Base-by-base conservation (phyloP, 1,140 invertebrate species). In the Druon quercuslanigerum region DNA sequence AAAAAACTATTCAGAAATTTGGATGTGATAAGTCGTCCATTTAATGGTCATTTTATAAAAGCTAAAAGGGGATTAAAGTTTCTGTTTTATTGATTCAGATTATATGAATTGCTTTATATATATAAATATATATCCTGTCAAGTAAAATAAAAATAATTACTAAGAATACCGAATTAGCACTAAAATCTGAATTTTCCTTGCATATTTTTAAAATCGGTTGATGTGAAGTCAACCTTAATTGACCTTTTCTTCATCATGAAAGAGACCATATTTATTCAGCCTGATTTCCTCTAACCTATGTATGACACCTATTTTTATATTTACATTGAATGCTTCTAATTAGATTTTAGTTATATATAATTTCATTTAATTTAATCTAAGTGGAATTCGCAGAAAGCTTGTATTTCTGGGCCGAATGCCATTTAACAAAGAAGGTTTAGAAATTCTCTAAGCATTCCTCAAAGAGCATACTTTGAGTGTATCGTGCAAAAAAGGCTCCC, bases 371-470 rank as follows among this genome's bases (percentile, higher is more conserved):
- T 5, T 33, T 5, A 5, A 33, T 3, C 25, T 33, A 33, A 33
- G 5, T 33, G 25, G 25, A 33, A 33, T 54, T 54, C 51, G 13
- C 6, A 17, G 51, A n/a, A 54, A 54, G 51, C 17, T n/a, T 54
- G 5, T 17, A 54, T 54, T 46, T 54, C 13, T 54, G 19, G 16
- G 12, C 33, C 33, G 25, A 66, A 66, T 66, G 33, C 12, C 20
- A 33, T 33, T 66, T 20, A 33, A 20, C 25, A 66, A 66, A 66
- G 7, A 33, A 66, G 60, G 25, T 66, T 14, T 66, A 66, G 60
- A 66, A 66, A 66, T 66, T 66, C 40, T 66, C 25, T 66, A n/a
- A 66, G 25, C 33, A 66, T 66, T 66, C 20, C 60, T 40, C 60
- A 66, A n/a, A 40, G 60, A 66, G 33, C 25, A 66, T 66, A 46